phyloP scores from a whole-genome alignment of 2,113 vertebrate species.

The Elgaria multicarinata region DNA sequence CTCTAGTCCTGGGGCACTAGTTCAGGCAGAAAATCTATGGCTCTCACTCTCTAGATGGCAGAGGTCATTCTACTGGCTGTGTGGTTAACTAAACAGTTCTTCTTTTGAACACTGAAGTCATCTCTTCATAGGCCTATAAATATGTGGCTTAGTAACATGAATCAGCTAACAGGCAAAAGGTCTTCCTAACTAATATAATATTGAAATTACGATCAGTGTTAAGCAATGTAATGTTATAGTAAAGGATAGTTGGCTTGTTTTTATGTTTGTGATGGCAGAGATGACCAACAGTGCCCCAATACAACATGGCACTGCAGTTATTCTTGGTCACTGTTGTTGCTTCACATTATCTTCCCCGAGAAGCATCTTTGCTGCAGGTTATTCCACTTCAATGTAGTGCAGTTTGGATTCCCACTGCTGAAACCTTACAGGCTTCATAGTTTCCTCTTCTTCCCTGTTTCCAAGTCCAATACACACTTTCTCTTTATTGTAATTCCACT shows the following conservation, averaged over 20 bases:
- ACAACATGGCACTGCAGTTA: background rate
- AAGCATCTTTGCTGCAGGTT: background rate
- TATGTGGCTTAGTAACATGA: background rate
- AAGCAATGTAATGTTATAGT: background rate
- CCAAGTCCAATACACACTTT: background rate
- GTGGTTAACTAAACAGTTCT: background rate
- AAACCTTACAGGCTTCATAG: background rate
- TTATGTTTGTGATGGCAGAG: constrained; percentile 15
- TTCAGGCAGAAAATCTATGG: background rate
- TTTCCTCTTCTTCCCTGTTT: background rate
- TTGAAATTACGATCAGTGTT: constrained; percentile 9
- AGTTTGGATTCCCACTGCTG: background rate
- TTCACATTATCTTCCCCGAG: background rate
- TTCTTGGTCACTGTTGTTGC: background rate
- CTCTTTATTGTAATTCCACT: background rate
- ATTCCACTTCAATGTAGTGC: background rate
- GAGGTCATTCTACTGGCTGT: background rate
- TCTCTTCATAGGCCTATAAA: background rate
- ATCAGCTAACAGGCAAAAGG: background rate
- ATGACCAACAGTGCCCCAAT: constrained; percentile 3
- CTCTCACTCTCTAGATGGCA: background rate
- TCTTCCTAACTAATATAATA: constrained; percentile 1
- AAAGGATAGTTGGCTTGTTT: background rate
- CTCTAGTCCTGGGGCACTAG: background rate
- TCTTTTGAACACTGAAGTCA: constrained; percentile 4